Evolutionary conservation across 1,140 invertebrate species (phyloP).

Genomic region (Gryon sp.): DNA sequence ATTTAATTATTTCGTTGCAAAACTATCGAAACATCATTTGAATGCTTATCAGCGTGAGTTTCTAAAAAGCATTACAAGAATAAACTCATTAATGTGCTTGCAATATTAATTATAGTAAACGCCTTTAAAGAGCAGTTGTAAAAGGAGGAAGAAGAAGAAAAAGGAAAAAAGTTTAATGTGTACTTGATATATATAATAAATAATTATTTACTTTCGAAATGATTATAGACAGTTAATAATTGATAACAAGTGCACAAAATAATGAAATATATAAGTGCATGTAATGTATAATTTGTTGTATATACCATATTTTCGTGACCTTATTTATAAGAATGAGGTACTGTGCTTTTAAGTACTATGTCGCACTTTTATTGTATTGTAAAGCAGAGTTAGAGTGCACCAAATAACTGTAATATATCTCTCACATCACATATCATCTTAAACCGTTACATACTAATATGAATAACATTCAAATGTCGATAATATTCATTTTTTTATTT

Average conservation of each 20-base stretch:
- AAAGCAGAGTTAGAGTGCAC: conserved; percentile 20
- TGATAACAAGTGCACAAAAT: conserved; percentile 12
- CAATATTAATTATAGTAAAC: too few relatives aligned
- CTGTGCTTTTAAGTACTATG: conserved; percentile 35
- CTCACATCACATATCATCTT: conserved; percentile 59
- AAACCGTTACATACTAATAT: conserved; percentile 56
- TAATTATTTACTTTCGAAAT: conserved; percentile 21
- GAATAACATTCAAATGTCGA: conserved; percentile 45
- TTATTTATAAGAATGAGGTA: conserved; percentile 55
- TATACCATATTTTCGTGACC: conserved; percentile 36
- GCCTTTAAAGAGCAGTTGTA: too few relatives aligned
- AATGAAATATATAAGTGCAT: conserved; percentile 22
- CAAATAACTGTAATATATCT: conserved; percentile 52
- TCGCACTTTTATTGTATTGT: conserved; percentile 44
- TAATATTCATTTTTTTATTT: conserved; percentile 4
- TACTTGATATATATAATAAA: not conserved
- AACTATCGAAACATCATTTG: too few relatives aligned
- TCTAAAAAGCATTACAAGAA: too few relatives aligned
- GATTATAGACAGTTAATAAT: conserved; percentile 26
- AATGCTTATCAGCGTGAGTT: too few relatives aligned
- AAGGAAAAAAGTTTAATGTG: not conserved
- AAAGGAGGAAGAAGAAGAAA: too few relatives aligned
- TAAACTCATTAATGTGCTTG: too few relatives aligned
- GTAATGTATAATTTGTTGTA: conserved; percentile 27
- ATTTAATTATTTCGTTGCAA: too few relatives aligned